Conservation (phyloP, 2,888 invertebrate species). For the Tetramorium bicarinatum region DNA sequence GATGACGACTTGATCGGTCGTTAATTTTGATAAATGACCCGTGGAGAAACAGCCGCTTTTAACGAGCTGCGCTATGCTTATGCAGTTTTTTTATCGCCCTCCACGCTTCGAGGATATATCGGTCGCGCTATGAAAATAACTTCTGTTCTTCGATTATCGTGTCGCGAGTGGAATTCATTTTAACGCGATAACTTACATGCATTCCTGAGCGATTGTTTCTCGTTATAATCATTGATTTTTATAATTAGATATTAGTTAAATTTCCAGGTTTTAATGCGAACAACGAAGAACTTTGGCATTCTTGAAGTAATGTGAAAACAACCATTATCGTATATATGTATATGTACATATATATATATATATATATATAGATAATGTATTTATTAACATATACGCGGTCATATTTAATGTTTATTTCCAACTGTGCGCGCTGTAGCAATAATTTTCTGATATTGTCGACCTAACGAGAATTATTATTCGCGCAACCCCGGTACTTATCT, state of each 20-base stretch:
- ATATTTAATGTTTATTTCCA: slow-evolving; percentile 20
- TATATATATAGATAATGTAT: neutral
- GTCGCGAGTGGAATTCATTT: slow-evolving; percentile 20
- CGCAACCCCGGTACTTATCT: slow-evolving; percentile 14
- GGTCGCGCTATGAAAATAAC: slow-evolving; percentile 56
- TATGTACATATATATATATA: too few relatives aligned
- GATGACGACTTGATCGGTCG: slow-evolving; percentile 35
- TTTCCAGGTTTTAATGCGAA: neutral
- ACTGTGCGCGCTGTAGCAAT: neutral
- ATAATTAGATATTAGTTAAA: neutral
- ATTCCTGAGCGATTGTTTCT: neutral
- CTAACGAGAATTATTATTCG: slow-evolving; percentile 26
- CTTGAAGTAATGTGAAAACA: neutral
- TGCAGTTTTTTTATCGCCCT: slow-evolving; percentile 40
- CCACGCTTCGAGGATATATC: slow-evolving; percentile 51
- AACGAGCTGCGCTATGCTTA: slow-evolving; percentile 34
- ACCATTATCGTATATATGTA: neutral
- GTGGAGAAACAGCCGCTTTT: neutral
- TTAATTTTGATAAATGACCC: slow-evolving; percentile 60
- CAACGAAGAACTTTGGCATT: neutral
- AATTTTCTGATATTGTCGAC: slow-evolving; percentile 39
- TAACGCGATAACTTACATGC: slow-evolving; percentile 12
- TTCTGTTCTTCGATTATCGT: slow-evolving; percentile 48
- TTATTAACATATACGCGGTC: neutral
- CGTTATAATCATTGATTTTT: neutral